Percentiles rank a stretch among this genome's conserved stretches.
These are phyloP conservation scores for Muschampia plurimacula DNA, from an alignment of 2,888 invertebrate species.

Conservation along the genomic window DNA sequence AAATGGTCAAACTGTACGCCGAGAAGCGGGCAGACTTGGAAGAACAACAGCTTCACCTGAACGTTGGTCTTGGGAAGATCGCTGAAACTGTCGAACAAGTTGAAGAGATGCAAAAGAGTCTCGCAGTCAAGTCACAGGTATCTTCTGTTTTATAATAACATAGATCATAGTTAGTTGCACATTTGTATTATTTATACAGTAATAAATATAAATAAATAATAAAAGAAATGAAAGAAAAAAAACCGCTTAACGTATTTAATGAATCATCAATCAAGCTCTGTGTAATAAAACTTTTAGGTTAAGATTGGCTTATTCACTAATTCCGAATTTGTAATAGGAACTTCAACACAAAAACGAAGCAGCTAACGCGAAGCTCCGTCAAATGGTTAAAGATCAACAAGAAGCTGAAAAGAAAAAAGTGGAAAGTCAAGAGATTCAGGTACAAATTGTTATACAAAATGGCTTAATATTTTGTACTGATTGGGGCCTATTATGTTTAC, in stretches of 20 bases:
- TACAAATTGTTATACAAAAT: slow-evolving; percentile 45
- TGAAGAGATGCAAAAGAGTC: slow-evolving; percentile 99
- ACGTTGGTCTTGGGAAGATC: slow-evolving; percentile 99
- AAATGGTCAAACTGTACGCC: slow-evolving; percentile 98
- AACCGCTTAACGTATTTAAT: too few relatives aligned
- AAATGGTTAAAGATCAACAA: slow-evolving; percentile 99
- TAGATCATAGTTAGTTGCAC: not conserved
- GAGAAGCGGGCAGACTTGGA: slow-evolving; percentile 99
- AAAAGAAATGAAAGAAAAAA: too few relatives aligned
- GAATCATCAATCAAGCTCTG: not conserved
- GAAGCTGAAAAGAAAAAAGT: slow-evolving; percentile 99
- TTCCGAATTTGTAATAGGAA: slow-evolving; percentile 79
- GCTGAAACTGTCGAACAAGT: slow-evolving; percentile 99
- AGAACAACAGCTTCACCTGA: slow-evolving; percentile 99
- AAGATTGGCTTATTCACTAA: not conserved
- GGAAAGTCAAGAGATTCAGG: slow-evolving; percentile 98
- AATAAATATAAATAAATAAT: not conserved
- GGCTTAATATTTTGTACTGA: not conserved
- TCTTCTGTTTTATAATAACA: not conserved
- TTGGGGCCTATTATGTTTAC: not conserved
- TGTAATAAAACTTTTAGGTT: slow-evolving; percentile 14
- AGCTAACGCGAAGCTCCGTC: slow-evolving; percentile 99
- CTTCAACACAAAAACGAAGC: slow-evolving; percentile 99
- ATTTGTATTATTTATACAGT: not conserved
- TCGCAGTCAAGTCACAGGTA: slow-evolving; percentile 97